phyloP scores from a whole-genome alignment of 2,888 invertebrate species.

The Tromatobia lineatoria region DNA sequence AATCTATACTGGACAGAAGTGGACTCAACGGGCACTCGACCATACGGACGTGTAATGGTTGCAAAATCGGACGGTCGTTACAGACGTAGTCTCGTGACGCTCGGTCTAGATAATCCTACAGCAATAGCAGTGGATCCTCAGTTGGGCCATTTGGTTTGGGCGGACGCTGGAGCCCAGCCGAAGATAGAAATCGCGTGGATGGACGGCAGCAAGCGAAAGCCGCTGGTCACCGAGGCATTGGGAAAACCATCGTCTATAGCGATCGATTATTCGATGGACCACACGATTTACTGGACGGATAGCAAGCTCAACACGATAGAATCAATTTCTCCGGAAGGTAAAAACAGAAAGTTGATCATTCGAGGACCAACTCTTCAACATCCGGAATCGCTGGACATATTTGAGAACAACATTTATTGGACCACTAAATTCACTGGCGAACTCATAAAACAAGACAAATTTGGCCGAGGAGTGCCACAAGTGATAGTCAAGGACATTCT shows the following conservation, averaged over 20 bases:
- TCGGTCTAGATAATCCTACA: conserved; percentile 94
- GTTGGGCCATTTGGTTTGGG: conserved; percentile 96
- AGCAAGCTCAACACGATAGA: conserved; percentile 96
- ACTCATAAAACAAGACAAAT: conserved; percentile 96
- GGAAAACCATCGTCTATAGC: conserved; percentile 95
- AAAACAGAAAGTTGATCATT: conserved; percentile 90
- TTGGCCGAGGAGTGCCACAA: conserved; percentile 96
- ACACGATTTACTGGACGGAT: conserved; percentile 98
- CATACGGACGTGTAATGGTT: conserved; percentile 94
- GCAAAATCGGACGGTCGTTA: conserved; percentile 96
- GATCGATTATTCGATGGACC: conserved; percentile 96
- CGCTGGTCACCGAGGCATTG: conserved; percentile 93
- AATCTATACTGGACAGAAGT: conserved; percentile 97
- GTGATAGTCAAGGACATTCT: conserved; percentile 93
- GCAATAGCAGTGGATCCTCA: conserved; percentile 96
- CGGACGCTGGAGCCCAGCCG: conserved; percentile 95
- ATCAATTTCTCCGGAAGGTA: conserved; percentile 93
- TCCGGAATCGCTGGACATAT: conserved; percentile 96
- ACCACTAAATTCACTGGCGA: conserved; percentile 96
- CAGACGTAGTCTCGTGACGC: conserved; percentile 91
- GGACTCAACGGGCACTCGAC: conserved; percentile 90
- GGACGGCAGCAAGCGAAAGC: conserved; percentile 96
- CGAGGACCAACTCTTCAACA: conserved; percentile 92
- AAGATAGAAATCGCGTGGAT: conserved; percentile 99
- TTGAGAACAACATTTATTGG: conserved; percentile 97